Evolutionary conservation across 2,797 vertebrate genomes (phyloP).

Genomic region (Malacoctenus gilli): DNA sequence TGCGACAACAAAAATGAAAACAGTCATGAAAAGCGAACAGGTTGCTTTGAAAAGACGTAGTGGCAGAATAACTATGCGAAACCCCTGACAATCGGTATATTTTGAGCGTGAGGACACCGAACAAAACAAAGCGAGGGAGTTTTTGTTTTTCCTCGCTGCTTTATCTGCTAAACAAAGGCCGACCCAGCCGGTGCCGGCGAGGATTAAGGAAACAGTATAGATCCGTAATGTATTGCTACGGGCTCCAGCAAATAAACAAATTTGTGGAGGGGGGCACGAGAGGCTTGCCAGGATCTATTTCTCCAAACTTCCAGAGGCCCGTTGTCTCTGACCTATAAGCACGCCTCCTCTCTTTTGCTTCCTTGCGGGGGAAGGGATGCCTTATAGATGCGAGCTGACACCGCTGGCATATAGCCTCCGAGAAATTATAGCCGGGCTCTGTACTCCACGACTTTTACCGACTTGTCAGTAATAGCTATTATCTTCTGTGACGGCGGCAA

Average conservation of each 20-base stretch:
- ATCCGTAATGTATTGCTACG: constrained; percentile 60
- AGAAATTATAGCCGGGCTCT: constrained; percentile 58
- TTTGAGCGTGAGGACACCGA: constrained; percentile 10
- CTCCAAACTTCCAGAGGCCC: constrained; percentile 48
- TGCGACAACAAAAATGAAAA: no score
- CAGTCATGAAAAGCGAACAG: no score
- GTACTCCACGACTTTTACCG: constrained; percentile 56
- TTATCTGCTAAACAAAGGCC: constrained; percentile 39
- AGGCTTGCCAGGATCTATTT: constrained; percentile 64
- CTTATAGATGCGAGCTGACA: constrained; percentile 64
- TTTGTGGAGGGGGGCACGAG: constrained; percentile 43
- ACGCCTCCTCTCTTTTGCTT: constrained; percentile 2
- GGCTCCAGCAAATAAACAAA: constrained; percentile 64
- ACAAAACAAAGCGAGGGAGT: constrained; percentile 6
- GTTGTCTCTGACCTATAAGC: constrained; percentile 67
- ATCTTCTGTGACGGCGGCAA: constrained; percentile 54
- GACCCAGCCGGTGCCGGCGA: constrained; percentile 47
- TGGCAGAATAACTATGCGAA: no score
- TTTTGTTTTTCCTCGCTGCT: constrained; percentile 8
- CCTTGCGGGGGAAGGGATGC: constrained; percentile 24
- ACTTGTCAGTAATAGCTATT: constrained; percentile 68
- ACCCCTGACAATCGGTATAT: no score
- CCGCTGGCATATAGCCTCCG: constrained; percentile 51
- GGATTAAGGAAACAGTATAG: constrained; percentile 44
- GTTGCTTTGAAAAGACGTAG: no score